Evolutionary conservation across 2,113 vertebrate species (phyloP).

Genomic region (Chunga burmeisteri): DNA sequence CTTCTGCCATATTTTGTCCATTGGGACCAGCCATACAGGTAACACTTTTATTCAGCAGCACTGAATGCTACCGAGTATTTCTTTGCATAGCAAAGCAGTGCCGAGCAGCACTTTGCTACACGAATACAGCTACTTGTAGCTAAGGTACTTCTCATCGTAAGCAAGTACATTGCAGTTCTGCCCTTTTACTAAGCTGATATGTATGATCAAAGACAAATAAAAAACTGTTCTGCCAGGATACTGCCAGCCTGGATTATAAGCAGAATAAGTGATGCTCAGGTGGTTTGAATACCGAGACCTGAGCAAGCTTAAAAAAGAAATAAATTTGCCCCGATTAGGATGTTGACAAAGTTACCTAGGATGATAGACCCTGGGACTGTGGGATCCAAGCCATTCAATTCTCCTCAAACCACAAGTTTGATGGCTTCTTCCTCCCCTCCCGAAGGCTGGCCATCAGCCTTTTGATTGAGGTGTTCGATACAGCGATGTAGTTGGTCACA

Average conservation of each 20-base stretch:
- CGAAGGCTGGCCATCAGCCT: neutral
- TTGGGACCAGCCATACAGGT: neutral
- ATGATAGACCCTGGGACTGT: neutral
- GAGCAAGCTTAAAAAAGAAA: neutral
- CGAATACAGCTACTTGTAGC: neutral
- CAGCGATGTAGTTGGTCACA: neutral
- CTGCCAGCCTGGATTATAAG: neutral
- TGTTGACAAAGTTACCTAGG: neutral
- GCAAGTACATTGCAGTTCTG: neutral
- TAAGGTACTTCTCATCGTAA: neutral
- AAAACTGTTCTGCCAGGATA: neutral
- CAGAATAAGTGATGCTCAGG: neutral
- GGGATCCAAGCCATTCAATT: neutral
- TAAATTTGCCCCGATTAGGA: no score
- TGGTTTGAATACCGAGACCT: neutral
- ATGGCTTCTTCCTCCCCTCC: neutral
- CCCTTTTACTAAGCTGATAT: neutral
- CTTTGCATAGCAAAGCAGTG: neutral
- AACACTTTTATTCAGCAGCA: neutral
- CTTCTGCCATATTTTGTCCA: neutral
- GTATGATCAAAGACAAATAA: neutral
- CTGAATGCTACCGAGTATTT: neutral
- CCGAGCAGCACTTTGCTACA: neutral
- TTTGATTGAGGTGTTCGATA: accelerated
- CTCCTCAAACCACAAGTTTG: neutral